Base-by-base conservation (phyloP, 1,140 invertebrate genomes). In the Bradysia coprophila region DNA sequence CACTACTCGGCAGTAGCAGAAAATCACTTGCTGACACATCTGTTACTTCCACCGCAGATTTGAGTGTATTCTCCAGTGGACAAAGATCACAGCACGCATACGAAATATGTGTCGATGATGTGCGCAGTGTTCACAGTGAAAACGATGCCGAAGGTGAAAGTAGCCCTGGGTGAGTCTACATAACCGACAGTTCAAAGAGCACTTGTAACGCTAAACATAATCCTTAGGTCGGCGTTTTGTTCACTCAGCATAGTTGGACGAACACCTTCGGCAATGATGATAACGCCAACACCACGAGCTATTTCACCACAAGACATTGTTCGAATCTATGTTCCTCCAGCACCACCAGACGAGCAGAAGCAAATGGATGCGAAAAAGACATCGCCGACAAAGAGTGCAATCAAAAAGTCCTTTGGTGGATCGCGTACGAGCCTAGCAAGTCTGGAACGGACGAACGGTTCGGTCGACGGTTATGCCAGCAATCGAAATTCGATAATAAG, bases 1-100 rank as follows among this genome's bases (percentile, higher is more conserved):
- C n/a, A n/a, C 31, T 43, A 11, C 61, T 52, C 11, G 68, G 68
- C 42, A 76, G 78, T 18, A 85, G 81, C 4, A 63, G 79, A 42
- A 71, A 78, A 18, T 86, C 81, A 21, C 64, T 88, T 24, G 80
- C 81, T 11, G 81, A 83, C 48, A 88, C 83, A 2, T 83, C 79
- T 41, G 77, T 83, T 16, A 86, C 81, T 1, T 86, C 82, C 10
- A 84, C 81, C 3, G 80, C 81, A 2, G 80, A 85, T 57, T 61
- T 85, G 18, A 82, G 79, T 44, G 78, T 82, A 36, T 79, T 84
- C 58, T 84, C 80, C 23, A 78, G 77, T 45, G 78, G 76, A 2
- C 66, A 45, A 40, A 13, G 32, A 37, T 45, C 43, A 11, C 43
- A 44, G 18, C 43, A 45, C 18, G 22, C 42, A 38, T 21, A 18